Percentiles rank a stretch among this genome's conserved stretches.
phyloP scores from a whole-genome alignment of 2,888 invertebrate species.

The Girardia tigrina region DNA sequence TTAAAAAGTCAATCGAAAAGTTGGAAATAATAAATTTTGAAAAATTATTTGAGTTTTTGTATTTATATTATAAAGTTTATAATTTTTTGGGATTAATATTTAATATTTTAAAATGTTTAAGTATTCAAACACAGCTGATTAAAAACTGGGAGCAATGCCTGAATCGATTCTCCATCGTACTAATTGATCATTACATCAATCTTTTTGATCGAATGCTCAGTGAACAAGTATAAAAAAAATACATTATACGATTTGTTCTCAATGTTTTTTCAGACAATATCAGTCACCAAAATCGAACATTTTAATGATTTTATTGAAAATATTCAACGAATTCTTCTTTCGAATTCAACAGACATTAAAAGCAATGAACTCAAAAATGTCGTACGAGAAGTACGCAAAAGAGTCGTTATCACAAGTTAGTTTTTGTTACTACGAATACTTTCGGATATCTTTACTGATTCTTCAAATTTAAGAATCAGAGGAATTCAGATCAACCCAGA shows the following conservation, averaged over 20 bases:
- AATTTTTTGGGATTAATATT: background rate
- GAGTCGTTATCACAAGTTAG: background rate
- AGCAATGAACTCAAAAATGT: background rate
- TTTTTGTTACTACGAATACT: background rate
- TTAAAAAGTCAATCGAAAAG: too few relatives aligned
- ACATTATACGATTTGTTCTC: background rate
- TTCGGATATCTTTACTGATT: background rate
- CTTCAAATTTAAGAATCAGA: background rate
- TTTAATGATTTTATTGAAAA: background rate
- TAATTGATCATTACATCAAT: constrained; percentile 16
- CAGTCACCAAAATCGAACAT: background rate
- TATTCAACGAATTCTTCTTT: background rate
- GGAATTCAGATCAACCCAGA: background rate
- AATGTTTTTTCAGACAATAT: background rate
- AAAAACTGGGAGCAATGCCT: constrained; percentile 23
- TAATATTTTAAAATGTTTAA: background rate
- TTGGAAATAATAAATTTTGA: background rate
- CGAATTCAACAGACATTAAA: background rate
- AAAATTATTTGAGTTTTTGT: background rate
- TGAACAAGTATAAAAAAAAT: background rate
- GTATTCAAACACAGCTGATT: background rate
- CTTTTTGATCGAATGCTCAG: background rate
- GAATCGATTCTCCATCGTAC: background rate
- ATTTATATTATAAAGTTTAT: background rate
- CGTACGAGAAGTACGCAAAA: background rate